Evolutionary conservation across 2,113 vertebrate species (phyloP), one percentile per base, ranked within the genome.

Genomic region (Forbesichthys agassizii): DNA sequence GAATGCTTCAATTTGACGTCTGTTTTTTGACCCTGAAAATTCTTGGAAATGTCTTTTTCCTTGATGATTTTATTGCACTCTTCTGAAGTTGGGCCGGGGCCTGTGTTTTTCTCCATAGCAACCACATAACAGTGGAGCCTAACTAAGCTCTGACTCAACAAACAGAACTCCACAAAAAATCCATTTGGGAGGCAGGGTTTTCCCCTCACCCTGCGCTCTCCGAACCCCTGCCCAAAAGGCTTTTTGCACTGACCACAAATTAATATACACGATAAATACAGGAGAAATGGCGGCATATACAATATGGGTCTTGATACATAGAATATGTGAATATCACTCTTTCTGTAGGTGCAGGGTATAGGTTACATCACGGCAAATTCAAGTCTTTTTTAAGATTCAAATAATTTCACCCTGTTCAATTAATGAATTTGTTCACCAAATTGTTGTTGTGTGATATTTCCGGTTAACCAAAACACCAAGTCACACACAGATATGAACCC

Each of bases 101-200:
- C 12, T 76, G 56, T 95, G 94, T 92, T 92, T 92, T 85, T 94
- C 93, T 93, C 96, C 95, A 97, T 96, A 93, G 95, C 95, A 96
- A 98, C 96, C 86, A 88, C 95, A 96, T 92, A 96, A 97, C 95
- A 96, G 89, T 65, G 48, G 84, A 91, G 84, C 75, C 79, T 89
- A 88, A 92, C 93, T 93, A 94, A 91, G 87, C 92, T 93, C 91
- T 94, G 94, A 94, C 93, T 94, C 93, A 93, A 94, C 92, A 93
- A 94, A 93, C 91, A 94, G 87, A 93, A 88, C 89, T 90, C 88
- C 80, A 90, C 88, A 90, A 90, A 92, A 90, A 89, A 92, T 82
- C 75, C 80, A 88, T 86, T 90, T 84, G 83, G 69, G 71, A 52
- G 88, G 88, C 89, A 90, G 83, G 86, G 82, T 84, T 84, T 81